These are phyloP conservation scores for Tragulus kanchil DNA, from an alignment of 2,113 vertebrate species.

Conservation along the genomic window DNA sequence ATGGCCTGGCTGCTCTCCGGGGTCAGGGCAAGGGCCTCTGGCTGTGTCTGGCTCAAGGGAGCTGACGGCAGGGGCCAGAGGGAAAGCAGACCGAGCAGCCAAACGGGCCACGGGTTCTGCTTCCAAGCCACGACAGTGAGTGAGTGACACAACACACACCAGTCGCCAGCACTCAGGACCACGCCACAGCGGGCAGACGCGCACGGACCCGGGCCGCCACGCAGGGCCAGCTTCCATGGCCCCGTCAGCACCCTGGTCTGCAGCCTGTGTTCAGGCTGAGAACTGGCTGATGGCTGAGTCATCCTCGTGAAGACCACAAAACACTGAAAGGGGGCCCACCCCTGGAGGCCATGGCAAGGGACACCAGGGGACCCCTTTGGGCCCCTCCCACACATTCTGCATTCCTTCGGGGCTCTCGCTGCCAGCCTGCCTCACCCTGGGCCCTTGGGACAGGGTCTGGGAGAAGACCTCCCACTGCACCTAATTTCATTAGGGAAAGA, in stretches of 20 bases:
- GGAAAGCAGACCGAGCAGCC: background rate
- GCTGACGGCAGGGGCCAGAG: background rate
- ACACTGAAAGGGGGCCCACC: background rate
- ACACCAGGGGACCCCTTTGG: background rate
- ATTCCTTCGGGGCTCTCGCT: background rate
- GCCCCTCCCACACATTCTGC: background rate
- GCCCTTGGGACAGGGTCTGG: background rate
- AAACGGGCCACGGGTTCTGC: background rate
- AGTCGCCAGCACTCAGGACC: constrained; percentile 49
- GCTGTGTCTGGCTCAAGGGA: background rate
- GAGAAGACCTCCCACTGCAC: background rate
- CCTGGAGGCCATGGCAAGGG: background rate
- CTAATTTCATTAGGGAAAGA: background rate
- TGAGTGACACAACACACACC: constrained; percentile 10
- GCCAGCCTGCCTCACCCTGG: background rate
- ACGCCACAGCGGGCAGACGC: background rate
- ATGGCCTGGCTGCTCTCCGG: background rate
- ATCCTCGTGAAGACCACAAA: background rate
- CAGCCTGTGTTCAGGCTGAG: background rate
- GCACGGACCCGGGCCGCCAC: background rate
- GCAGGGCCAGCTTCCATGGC: background rate
- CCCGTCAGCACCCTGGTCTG: background rate
- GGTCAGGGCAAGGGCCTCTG: too few species aligned
- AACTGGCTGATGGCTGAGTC: background rate
- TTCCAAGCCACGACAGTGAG: constrained; percentile 21